Base-by-base conservation (phyloP, 1,140 invertebrate genomes). In the Aleiodes sp. region DNA sequence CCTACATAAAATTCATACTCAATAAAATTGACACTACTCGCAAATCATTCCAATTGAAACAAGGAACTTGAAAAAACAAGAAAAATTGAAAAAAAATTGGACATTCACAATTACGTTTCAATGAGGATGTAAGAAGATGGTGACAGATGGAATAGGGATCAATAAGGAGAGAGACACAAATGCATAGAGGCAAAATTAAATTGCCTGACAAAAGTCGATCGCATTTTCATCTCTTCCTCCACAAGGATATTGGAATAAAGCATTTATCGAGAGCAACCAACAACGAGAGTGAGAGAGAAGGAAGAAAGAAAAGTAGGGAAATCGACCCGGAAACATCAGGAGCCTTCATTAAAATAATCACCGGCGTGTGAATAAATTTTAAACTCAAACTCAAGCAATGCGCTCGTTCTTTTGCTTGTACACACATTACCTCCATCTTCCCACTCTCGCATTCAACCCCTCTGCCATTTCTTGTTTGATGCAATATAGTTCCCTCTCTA, bases 341-440 rank as follows among this genome's bases (percentile, higher is more conserved):
- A 62, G 46, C 59, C 67, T 80, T 73, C 76, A 75, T 74, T 73
- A 74, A 73, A 69, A 77, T 77, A 80, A 78, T 79, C 74, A 77
- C 69, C 60, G 67, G 77, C 24, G 59, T 72, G 71, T 73, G 73
- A 78, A 80, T 76, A 78, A 80, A 79, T 80, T 80, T 62, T 70
- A 46, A 68, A 61, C 56, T 68, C 56, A 56, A 68, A 43, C 21
- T 14, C 33, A 41, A 19, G 26, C 56, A 16, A 46, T 37, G n/a
- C n/a, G n/a, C n/a, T n/a, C n/a, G n/a, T n/a, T n/a, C n/a, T n/a
- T n/a, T n/a, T n/a, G n/a, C n/a, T n/a, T n/a, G n/a, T n/a, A n/a
- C n/a, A n/a, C n/a, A n/a, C n/a, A n/a, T n/a, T n/a, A n/a, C n/a
- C n/a, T n/a, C n/a, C n/a, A n/a, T n/a, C n/a, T 28, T 59, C 56